These are phyloP conservation scores for Mandrillus leucophaeus DNA, from an alignment of 2,113 vertebrate species.

Conservation along the genomic window DNA sequence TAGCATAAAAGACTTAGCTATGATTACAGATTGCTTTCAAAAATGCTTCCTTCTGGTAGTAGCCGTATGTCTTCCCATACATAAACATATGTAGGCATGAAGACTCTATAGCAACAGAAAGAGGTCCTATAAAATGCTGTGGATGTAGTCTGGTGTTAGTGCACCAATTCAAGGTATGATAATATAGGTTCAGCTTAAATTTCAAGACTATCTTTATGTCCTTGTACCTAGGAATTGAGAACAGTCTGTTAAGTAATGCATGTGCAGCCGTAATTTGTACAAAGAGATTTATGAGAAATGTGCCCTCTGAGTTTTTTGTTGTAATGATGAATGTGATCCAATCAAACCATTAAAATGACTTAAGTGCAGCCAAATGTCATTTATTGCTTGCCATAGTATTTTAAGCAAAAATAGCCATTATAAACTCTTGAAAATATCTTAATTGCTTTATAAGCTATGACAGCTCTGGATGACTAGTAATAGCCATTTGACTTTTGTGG, in stretches of 20 bases:
- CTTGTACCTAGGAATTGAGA: constrained; percentile 52
- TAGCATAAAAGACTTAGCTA: constrained; percentile 66
- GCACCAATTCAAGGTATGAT: constrained; percentile 34
- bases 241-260: constrained; percentile 72
- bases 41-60: constrained; percentile 45
- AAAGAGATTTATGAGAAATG: constrained; percentile 76
- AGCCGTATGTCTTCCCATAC: constrained; percentile 55
- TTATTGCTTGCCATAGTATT: constrained; percentile 72
- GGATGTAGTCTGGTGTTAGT: constrained; percentile 1
- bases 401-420: constrained; percentile 67
- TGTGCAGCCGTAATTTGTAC: constrained; percentile 70
- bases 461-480: constrained; percentile 60
- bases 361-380: constrained; percentile 68
- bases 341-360: constrained; percentile 73
- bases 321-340: constrained; percentile 74
- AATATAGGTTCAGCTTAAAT: constrained; percentile 54
- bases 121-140: constrained; percentile 3
- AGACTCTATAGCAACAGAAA: constrained; percentile 45
- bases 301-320: constrained; percentile 71
- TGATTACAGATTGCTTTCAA: constrained; percentile 27
- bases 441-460: constrained; percentile 66
- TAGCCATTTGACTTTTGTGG: constrained; percentile 62
- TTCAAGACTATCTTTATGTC: constrained; percentile 56
- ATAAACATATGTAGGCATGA: constrained; percentile 18
- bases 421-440: constrained; percentile 64